Conservation (phyloP, 2,797 vertebrate species). For the Onychomys torridus region DNA sequence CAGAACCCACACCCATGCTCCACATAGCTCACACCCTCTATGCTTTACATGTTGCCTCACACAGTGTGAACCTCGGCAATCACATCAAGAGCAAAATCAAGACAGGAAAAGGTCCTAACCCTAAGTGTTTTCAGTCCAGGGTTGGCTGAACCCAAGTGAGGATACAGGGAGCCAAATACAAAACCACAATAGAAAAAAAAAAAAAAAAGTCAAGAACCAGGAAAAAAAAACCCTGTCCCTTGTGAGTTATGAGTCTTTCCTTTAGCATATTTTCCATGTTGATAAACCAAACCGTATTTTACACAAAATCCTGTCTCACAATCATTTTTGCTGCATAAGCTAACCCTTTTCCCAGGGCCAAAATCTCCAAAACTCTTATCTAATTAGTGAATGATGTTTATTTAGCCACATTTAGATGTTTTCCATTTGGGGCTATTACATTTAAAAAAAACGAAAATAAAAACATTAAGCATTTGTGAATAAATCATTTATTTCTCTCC, state of each 20-base stretch:
- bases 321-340: background rate
- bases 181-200: background rate
- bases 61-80: background rate
- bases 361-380: conserved; percentile 39
- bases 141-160: background rate
- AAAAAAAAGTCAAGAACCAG: background rate
- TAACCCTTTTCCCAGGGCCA: conserved; percentile 20
- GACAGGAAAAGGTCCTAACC: background rate
- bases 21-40: background rate
- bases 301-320: background rate
- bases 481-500: conserved; percentile 4
- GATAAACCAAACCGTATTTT: background rate
- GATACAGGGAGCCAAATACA: background rate
- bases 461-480: background rate
- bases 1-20: background rate
- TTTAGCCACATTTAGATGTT: conserved; percentile 25
- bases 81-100: background rate
- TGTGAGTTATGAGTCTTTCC: background rate
- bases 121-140: background rate
- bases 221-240: background rate
- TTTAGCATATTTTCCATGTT: background rate
- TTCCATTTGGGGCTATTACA: conserved; percentile 24
- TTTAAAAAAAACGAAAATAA: background rate
- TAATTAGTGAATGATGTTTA: conserved; percentile 26
- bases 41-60: too few relatives aligned